Percentiles rank a stretch among this genome's conserved stretches.
Conservation (phyloP, 2,888 invertebrate species). For the Emmelina monodactyla region DNA sequence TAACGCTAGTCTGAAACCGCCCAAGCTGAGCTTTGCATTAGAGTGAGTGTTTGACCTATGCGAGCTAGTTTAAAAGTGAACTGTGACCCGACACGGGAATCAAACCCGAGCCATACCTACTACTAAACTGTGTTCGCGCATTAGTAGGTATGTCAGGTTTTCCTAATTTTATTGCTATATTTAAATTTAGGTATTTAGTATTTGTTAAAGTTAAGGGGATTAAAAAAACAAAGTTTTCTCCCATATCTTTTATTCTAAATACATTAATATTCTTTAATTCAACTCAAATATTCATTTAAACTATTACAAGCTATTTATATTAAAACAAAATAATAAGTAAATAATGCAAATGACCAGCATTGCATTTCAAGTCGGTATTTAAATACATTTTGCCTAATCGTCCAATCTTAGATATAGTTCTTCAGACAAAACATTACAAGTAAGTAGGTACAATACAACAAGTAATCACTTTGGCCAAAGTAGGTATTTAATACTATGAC, state of each 20-base stretch:
- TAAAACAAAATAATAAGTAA: conserved; percentile 61
- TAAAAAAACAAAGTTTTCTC: conserved; percentile 30
- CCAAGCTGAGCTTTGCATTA: no score
- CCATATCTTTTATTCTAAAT: conserved; percentile 67
- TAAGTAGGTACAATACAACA: conserved; percentile 30
- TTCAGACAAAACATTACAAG: conserved; percentile 48
- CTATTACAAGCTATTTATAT: conserved; percentile 65
- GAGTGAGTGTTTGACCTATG: no score
- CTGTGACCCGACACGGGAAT: no score
- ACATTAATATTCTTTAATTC: conserved; percentile 66
- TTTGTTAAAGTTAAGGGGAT: no score
- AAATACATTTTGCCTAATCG: conserved; percentile 51
- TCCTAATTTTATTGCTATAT: no score
- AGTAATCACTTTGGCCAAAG: no score
- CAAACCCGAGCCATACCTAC: no score
- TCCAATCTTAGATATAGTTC: conserved; percentile 58
- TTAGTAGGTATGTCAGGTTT: no score
- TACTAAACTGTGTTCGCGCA: no score
- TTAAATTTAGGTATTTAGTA: no score
- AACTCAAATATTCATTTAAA: conserved; percentile 65
- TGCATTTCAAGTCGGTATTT: conserved; percentile 58
- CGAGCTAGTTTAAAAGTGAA: no score
- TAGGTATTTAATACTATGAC: conserved; percentile 5
- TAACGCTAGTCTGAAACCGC: no score
- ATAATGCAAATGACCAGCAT: conserved; percentile 61